Evolutionary conservation across 2,113 vertebrate species (phyloP).

Genomic region (Aviceda subcristata): DNA sequence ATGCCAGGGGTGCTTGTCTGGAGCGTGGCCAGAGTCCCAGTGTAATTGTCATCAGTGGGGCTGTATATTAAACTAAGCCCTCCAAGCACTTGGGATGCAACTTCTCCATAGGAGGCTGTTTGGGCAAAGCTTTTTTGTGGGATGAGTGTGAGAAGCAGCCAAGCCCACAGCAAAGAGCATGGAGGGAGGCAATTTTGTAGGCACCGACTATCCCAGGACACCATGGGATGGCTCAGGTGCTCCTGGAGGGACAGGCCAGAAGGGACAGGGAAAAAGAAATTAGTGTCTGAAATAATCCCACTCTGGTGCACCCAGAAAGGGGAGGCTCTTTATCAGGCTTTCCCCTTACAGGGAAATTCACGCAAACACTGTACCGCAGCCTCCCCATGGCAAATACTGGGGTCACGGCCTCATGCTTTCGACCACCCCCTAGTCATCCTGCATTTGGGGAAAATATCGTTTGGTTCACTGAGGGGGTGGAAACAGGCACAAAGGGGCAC

Average conservation of each 20-base stretch:
- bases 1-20: background rate
- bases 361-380: background rate
- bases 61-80: background rate
- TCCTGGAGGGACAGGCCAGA: background rate
- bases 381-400: background rate
- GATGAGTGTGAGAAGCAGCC: background rate
- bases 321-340: background rate
- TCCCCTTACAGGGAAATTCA: background rate
- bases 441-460: background rate
- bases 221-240: background rate
- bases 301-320: background rate
- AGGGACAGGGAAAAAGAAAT: background rate
- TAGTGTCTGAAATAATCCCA: background rate
- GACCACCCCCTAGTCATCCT: rapidly evolving
- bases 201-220: background rate
- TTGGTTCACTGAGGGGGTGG: background rate
- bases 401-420: background rate
- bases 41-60: background rate
- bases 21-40: rapidly evolving
- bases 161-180: background rate
- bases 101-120: background rate
- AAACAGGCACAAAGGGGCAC: background rate
- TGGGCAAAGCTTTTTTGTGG: background rate
- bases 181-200: background rate
- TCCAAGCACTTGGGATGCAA: background rate